These are phyloP conservation scores for Dendrophyllia cribrosa DNA, from an alignment of 64 coral and sea anemone species.

Conservation along the genomic window DNA sequence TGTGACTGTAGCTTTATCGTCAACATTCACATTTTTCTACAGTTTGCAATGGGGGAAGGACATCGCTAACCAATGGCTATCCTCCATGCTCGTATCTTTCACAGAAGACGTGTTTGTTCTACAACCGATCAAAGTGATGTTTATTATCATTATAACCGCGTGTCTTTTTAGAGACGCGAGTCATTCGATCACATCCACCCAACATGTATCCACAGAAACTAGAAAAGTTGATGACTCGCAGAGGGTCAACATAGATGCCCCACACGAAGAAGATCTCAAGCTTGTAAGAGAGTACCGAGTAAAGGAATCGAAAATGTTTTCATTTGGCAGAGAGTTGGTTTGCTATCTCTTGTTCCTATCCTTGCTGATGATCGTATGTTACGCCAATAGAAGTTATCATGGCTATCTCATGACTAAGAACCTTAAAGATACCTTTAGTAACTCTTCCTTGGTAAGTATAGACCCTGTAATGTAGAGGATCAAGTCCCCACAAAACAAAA, in stretches of 20 bases:
- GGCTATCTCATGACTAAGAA: constrained; percentile 57
- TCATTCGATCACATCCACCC: neutral
- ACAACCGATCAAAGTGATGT: constrained; percentile 64
- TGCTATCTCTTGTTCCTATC: constrained; percentile 38
- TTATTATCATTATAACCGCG: constrained; percentile 34
- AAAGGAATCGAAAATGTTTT: constrained; percentile 65
- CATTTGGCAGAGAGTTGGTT: constrained; percentile 27
- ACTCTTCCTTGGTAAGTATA: constrained; percentile 22
- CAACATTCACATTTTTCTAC: constrained; percentile 63
- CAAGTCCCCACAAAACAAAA: no score
- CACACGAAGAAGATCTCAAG: neutral
- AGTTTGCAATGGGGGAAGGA: constrained; percentile 82
- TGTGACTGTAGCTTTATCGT: constrained; percentile 15
- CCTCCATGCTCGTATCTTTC: constrained; percentile 72
- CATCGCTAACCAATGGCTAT: constrained; percentile 70
- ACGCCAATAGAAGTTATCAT: constrained; percentile 45
- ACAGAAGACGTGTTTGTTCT: constrained; percentile 72
- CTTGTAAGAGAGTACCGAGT: constrained; percentile 59
- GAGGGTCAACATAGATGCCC: constrained; percentile 7
- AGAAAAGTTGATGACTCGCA: neutral
- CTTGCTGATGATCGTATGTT: constrained; percentile 43
- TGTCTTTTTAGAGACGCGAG: constrained; percentile 17
- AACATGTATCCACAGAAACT: neutral
- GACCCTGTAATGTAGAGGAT: neutral
- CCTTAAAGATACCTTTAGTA: constrained; percentile 38